phyloP scores from a whole-genome alignment of 1,140 invertebrate species.

The Eurosta solidaginis region DNA sequence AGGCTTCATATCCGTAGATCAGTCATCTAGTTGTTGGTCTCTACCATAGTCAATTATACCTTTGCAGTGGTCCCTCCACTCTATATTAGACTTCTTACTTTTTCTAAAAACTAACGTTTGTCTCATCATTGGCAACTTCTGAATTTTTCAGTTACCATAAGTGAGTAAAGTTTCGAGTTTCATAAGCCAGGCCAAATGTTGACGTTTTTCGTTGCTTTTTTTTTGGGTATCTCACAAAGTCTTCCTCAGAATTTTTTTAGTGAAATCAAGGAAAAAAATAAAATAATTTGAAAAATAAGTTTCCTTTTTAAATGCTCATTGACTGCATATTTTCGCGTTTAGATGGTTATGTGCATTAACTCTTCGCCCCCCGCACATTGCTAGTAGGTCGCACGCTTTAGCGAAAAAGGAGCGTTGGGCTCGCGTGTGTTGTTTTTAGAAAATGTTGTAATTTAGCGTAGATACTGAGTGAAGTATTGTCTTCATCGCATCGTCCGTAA shows the following conservation, averaged over 20 bases:
- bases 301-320: background rate
- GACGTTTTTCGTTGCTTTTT: background rate
- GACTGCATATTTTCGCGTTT: background rate
- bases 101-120: background rate
- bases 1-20: too few species aligned
- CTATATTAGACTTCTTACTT: too few species aligned
- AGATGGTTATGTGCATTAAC: too few species aligned
- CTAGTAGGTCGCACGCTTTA: conserved; percentile 5
- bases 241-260: background rate
- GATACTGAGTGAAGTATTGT: background rate
- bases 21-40: too few species aligned
- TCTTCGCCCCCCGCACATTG: background rate
- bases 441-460: background rate
- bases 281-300: background rate
- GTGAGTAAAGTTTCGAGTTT: background rate
- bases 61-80: too few species aligned
- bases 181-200: background rate
- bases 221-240: conserved; percentile 10
- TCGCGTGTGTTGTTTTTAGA: background rate
- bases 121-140: background rate
- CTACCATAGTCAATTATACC: too few species aligned
- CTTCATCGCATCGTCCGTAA: too few species aligned
- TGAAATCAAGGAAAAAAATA: too few species aligned
- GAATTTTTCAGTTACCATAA: background rate
- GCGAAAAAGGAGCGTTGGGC: conserved; percentile 4